Base-by-base conservation (phyloP, 2,888 invertebrate genomes). In the Ennomos fuscantarius region DNA sequence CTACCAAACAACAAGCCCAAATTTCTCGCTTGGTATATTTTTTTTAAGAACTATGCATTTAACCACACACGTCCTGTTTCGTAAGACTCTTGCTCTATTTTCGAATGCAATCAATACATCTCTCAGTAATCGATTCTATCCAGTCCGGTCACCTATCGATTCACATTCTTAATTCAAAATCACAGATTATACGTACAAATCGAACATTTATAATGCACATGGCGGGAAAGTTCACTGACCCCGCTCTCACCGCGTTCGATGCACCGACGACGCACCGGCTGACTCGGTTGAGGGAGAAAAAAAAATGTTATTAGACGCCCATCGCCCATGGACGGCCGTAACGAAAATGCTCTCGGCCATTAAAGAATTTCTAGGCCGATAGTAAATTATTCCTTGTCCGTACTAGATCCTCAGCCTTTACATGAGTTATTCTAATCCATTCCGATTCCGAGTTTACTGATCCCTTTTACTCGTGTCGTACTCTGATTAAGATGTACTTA, bases 221-320 rank as follows among this genome's bases (percentile, higher is more conserved):
- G 87, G 85, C 82, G 69, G 73, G 78, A 61, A 65, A 57, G 89
- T 84, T 87, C 89, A 78, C 73, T 73, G 89, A 86, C 88, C 91
- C 76, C 84, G 83, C 89, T 89, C 89, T 89, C 89, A 83, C 89
- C 80, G 86, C 88, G 90, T 88, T 88, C 91, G 90, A 87, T 90
- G 90, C 90, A 90, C 89, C 86, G 87, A 67, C 72, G 65, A 65
- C 72, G 70, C 70, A 72, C 71, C 66, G 69, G 68, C 70, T 69
- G 71, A 69, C 69, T 68, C 71, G 64, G 48, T 63, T 67, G 65
- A 70, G 70, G 66, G 63, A 76, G 49, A 73, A 73, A 78, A 78
- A n/a, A 76, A 69, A 71, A 67, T 39, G 33, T 65, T 67, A 66
- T 63, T 66, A 70, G 66, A 63, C 62, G 24, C 24, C 24, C 24